These are phyloP conservation scores for Pangasianodon gigas DNA, from an alignment of 2,113 vertebrate genomes.

Conservation along the genomic window DNA sequence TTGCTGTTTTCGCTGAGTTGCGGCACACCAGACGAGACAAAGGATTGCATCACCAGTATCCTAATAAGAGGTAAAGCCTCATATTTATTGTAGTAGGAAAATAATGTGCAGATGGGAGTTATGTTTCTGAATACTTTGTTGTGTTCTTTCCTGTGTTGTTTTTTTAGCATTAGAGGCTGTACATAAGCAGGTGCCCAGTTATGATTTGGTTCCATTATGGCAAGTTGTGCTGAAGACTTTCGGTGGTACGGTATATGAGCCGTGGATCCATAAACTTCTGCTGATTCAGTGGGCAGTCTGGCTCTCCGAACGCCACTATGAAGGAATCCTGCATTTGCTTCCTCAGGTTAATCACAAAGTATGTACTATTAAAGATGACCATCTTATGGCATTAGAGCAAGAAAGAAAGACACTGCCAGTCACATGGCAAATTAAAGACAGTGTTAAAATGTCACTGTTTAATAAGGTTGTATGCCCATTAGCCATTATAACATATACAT, in stretches of 20 bases:
- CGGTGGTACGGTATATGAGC: slow-evolving; percentile 39
- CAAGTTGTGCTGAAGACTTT: slow-evolving; percentile 55
- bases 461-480: neutral
- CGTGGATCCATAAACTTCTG: slow-evolving; percentile 59
- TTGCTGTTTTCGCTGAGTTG: slow-evolving; percentile 61
- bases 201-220: slow-evolving; percentile 63
- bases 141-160: neutral
- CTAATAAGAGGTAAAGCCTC: slow-evolving; percentile 64
- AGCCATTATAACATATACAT: neutral
- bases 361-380: neutral
- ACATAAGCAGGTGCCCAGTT: slow-evolving; percentile 12
- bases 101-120: neutral
- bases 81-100: neutral
- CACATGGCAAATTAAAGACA: neutral
- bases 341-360: slow-evolving; percentile 49
- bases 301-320: slow-evolving; percentile 63
- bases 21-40: slow-evolving; percentile 59
- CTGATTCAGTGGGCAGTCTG: slow-evolving; percentile 74
- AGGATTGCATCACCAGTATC: slow-evolving; percentile 59
- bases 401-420: neutral
- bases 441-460: neutral
- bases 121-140: neutral
- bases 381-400: neutral
- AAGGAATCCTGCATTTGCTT: slow-evolving; percentile 61
- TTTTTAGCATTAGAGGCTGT: slow-evolving; percentile 62